phyloP scores from a whole-genome alignment of 2,888 invertebrate species.

The Suillia variegata region DNA sequence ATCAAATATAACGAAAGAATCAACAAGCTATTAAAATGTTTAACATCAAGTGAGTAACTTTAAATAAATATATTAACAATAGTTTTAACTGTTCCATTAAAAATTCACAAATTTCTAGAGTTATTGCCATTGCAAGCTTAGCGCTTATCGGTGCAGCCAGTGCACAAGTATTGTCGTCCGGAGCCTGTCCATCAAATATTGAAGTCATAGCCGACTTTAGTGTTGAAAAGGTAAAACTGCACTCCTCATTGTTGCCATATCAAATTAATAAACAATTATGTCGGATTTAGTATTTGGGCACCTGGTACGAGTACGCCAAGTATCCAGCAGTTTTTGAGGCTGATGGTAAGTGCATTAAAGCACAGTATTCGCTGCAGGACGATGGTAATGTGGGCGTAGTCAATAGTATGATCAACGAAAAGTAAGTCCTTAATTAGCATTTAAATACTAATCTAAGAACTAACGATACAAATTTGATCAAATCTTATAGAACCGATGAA shows the following conservation, averaged over 20 bases:
- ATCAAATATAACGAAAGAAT: too few species aligned
- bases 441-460: neutral
- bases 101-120: too few species aligned
- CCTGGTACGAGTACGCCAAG: constrained; percentile 76
- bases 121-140: neutral
- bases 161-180: constrained; percentile 21
- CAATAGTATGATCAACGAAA: constrained; percentile 47
- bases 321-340: constrained; percentile 74
- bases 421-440: constrained; percentile 12
- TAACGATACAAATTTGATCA: too few species aligned
- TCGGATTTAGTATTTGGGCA: constrained; percentile 68
- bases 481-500: constrained; percentile 26
- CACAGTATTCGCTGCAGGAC: constrained; percentile 64
- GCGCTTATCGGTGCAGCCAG: constrained; percentile 7
- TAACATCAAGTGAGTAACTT: neutral
- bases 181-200: constrained; percentile 24
- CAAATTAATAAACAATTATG: neutral
- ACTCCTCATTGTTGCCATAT: neutral
- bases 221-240: constrained; percentile 10
- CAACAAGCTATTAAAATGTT: too few species aligned
- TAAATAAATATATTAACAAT: too few species aligned
- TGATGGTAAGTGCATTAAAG: constrained; percentile 73
- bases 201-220: constrained; percentile 23
- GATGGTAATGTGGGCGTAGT: constrained; percentile 62
- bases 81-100: too few species aligned